Evolutionary conservation across 2,113 vertebrate genomes (phyloP).

Genomic region (Eonycteris spelaea): DNA sequence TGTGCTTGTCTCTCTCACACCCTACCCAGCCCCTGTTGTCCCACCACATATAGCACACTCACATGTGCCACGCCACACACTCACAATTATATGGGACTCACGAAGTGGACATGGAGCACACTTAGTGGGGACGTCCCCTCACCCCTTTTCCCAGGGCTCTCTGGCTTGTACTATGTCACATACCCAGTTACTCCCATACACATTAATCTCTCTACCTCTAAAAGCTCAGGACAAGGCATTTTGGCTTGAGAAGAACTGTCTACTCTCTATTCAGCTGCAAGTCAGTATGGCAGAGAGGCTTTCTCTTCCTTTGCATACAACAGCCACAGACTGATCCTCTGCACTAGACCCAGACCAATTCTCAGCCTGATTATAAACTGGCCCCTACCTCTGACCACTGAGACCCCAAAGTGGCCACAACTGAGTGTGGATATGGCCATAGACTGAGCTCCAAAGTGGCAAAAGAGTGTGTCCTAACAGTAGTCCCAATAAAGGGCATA

Average conservation of each 20-base stretch:
- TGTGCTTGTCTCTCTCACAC: slow-evolving; percentile 59
- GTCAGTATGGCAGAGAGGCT: background rate
- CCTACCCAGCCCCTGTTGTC: background rate
- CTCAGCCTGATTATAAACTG: background rate
- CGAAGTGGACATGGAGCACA: fast-evolving
- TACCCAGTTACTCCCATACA: background rate
- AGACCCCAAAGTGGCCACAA: background rate
- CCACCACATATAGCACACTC: background rate
- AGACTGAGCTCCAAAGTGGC: background rate
- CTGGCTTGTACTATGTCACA: background rate
- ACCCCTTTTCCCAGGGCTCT: background rate
- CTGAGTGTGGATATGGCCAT: background rate
- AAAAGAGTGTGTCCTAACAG: background rate
- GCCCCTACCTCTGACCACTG: background rate
- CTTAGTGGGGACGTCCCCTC: background rate
- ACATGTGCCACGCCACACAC: background rate
- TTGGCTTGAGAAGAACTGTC: background rate
- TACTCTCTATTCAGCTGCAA: background rate
- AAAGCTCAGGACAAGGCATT: background rate
- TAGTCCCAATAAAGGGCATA: background rate
- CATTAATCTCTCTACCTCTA: background rate
- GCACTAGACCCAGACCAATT: background rate
- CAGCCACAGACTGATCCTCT: background rate
- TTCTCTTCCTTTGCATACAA: background rate
- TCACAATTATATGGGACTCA: background rate